Evolutionary conservation across 2,888 invertebrate species (phyloP).

Genomic region (Stratiomys singularior): DNA sequence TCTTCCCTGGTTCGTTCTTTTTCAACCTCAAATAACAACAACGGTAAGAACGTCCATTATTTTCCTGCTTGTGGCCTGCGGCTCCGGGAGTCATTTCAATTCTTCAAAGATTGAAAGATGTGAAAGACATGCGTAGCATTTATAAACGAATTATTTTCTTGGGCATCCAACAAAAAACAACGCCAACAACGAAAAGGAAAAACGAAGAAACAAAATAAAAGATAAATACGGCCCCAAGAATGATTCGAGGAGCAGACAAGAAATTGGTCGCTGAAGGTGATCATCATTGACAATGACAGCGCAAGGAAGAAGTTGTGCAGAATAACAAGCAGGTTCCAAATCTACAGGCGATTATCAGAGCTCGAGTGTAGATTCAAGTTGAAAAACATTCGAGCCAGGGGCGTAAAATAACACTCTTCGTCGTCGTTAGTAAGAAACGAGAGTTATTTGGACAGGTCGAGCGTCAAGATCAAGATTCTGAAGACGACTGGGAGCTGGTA

Average conservation of each 20-base stretch:
- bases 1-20: background rate
- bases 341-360: constrained; percentile 26
- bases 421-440: background rate
- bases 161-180: background rate
- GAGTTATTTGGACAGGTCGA: background rate
- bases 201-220: no score
- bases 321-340: constrained; percentile 36
- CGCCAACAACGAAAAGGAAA: background rate
- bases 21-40: background rate
- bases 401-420: constrained; percentile 2
- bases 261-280: constrained; percentile 13
- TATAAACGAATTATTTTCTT: constrained; percentile 39
- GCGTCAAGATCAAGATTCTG: background rate
- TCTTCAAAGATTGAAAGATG: constrained; percentile 36
- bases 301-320: constrained; percentile 31
- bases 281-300: constrained; percentile 41
- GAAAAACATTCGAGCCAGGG: background rate
- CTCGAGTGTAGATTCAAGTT: background rate
- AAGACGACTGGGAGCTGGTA: background rate
- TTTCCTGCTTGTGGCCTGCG: constrained; percentile 18
- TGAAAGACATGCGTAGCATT: constrained; percentile 44
- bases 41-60: constrained; percentile 1
- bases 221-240: background rate
- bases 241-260: background rate
- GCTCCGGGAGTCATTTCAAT: constrained; percentile 39